Base-by-base conservation (phyloP, 1,140 invertebrate species). In the Stenopsyche tienmushanensis region DNA sequence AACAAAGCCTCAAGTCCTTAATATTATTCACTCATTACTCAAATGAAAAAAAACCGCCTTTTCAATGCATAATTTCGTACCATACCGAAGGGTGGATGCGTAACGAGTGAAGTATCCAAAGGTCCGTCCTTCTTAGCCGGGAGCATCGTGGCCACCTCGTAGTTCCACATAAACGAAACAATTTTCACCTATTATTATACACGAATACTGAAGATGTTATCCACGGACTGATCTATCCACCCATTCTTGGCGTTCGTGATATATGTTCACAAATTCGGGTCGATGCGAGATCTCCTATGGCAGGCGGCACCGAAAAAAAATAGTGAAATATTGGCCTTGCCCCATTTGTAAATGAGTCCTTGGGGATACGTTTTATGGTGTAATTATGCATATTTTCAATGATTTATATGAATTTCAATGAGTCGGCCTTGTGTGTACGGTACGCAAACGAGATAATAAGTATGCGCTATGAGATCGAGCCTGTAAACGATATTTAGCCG, bases 301-400 rank as follows among this genome's bases (percentile, higher is more conserved):
- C 24, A 13, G 17, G 7, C 7, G 17, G 7, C 18, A 15, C 3
- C 10, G 3, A 8, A 47, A 47, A 47, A 47, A 47, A 66, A 66
- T 60, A 52, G 64, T 47, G 24, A 66, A 59, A 58, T 23, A 24
- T 53, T 15, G 49, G 60, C 49, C 60, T 41, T 57, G 41, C 62
- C 55, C 62, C 58, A 65, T 69, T 69, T 69, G 64, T 69, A 69
- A 69, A 69, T 69, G 67, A 69, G 67, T 65, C 67, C 67, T 65
- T 55, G 58, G 45, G 67, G 67, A 57, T 63, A 69, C 62, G 58
- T 69, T 69, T 69, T 69, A 69, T 62, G 58, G 67, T 63, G 44
- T 65, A 69, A 69, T 69, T 69, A 69, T 69, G 67, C 25, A 69
- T 69, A 69, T 69, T 69, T 69, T 69, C 67, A 69, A 69, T 69